Evolutionary conservation across 2,888 invertebrate species (phyloP).

Genomic region (Eubasilissa splendida): DNA sequence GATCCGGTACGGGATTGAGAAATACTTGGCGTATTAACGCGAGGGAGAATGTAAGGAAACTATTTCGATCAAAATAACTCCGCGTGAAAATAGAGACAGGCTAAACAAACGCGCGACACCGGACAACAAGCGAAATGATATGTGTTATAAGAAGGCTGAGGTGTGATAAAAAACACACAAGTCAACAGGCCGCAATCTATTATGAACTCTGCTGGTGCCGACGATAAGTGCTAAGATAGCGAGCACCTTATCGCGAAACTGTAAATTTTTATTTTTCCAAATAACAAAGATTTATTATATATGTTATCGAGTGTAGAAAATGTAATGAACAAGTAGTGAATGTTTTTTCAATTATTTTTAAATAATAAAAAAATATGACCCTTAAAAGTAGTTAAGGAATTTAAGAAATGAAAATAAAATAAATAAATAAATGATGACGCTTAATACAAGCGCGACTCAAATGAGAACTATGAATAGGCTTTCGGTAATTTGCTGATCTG

Average conservation of each 20-base stretch:
- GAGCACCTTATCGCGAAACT: constrained; percentile 6
- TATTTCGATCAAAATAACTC: constrained; percentile 22
- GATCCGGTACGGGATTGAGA: neutral
- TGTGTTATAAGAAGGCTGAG: constrained; percentile 10
- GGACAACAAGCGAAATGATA: constrained; percentile 14
- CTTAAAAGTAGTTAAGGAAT: neutral
- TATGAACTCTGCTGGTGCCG: constrained; percentile 32
- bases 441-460: neutral
- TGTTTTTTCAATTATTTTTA: neutral
- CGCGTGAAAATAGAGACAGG: constrained; percentile 5
- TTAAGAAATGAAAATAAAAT: neutral
- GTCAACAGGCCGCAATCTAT: constrained; percentile 22
- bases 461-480: constrained; percentile 42
- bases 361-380: constrained; percentile 1
- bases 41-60: constrained; percentile 5
- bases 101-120: constrained; percentile 9
- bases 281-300: neutral
- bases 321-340: neutral
- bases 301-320: neutral
- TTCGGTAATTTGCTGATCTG: constrained; percentile 43
- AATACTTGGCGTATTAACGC: constrained; percentile 24
- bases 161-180: constrained; percentile 27
- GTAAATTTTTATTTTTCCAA: neutral
- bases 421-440: constrained; percentile 4
- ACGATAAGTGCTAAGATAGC: constrained; percentile 31